phyloP scores from a whole-genome alignment of 1,140 invertebrate genomes.

The Asobara japonica region DNA sequence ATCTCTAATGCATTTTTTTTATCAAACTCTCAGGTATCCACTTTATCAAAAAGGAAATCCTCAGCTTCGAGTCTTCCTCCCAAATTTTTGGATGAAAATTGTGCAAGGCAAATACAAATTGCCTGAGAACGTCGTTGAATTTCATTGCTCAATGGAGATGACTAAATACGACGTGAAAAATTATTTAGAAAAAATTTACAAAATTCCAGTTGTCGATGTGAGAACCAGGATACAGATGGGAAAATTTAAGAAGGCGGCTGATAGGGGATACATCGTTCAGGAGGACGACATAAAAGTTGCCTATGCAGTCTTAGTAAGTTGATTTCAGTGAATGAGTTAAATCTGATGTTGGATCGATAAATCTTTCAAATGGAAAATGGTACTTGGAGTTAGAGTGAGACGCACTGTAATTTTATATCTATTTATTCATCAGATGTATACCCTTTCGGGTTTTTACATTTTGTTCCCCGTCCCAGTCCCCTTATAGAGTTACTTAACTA shows the following conservation, averaged over 20 bases:
- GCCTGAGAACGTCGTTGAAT: constrained; percentile 80
- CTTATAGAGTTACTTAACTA: too few relatives aligned
- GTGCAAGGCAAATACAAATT: constrained; percentile 74
- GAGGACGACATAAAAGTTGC: constrained; percentile 87
- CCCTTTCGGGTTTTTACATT: too few relatives aligned
- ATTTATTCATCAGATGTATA: too few relatives aligned
- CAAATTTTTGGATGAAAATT: constrained; percentile 95
- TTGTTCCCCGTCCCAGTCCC: too few relatives aligned
- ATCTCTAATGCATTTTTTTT: neutral
- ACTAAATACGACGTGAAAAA: constrained; percentile 88
- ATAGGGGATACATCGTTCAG: constrained; percentile 76
- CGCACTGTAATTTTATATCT: too few relatives aligned
- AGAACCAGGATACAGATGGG: constrained; percentile 77
- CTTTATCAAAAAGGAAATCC: constrained; percentile 90
- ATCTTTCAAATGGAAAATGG: too few relatives aligned
- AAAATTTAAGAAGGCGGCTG: constrained; percentile 63
- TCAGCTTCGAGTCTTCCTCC: constrained; percentile 87
- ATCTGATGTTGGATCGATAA: too few relatives aligned
- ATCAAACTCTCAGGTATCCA: constrained; percentile 75
- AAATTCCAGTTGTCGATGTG: constrained; percentile 79
- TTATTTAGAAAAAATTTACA: constrained; percentile 96
- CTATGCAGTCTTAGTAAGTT: constrained; percentile 81
- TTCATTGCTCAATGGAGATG: constrained; percentile 86
- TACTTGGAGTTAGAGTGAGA: too few relatives aligned
- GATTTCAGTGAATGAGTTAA: too few relatives aligned